phyloP scores from a whole-genome alignment of 2,113 vertebrate species.

The Candoia aspera region DNA sequence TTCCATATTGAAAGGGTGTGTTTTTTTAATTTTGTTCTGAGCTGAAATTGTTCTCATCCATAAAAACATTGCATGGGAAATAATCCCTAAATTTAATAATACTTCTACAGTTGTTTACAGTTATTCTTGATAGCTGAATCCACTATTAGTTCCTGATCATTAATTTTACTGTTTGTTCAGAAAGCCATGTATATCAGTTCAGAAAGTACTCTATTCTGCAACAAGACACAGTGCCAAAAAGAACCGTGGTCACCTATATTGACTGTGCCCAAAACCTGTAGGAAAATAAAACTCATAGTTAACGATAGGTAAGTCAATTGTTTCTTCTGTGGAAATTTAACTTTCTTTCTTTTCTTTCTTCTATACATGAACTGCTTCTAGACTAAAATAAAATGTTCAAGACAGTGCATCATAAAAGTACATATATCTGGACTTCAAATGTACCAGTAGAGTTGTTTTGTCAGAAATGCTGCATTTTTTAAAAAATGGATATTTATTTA shows the following conservation, averaged over 20 bases:
- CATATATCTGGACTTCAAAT: neutral
- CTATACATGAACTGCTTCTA: neutral
- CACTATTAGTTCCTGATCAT: constrained; percentile 50
- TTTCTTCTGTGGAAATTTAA: neutral
- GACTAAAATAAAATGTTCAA: neutral
- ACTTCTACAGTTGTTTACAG: constrained; percentile 7
- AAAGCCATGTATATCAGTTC: constrained; percentile 72
- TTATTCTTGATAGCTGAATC: constrained; percentile 13
- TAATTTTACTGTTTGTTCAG: constrained; percentile 65
- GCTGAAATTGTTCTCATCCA: neutral
- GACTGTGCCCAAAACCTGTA: constrained; percentile 72
- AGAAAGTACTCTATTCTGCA: constrained; percentile 70
- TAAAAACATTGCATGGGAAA: neutral
- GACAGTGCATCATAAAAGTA: neutral
- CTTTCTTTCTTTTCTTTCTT: neutral
- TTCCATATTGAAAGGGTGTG: neutral
- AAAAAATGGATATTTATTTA: neutral
- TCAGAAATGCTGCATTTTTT: neutral
- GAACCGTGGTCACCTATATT: constrained; percentile 74
- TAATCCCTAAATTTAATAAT: neutral
- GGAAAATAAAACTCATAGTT: constrained; percentile 76
- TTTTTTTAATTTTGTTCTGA: neutral
- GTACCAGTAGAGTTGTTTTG: neutral
- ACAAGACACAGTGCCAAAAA: constrained; percentile 72
- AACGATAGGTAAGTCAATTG: constrained; percentile 77